Evolutionary conservation across 2,797 vertebrate genomes (phyloP).

Genomic region (Thamnophis elegans): DNA sequence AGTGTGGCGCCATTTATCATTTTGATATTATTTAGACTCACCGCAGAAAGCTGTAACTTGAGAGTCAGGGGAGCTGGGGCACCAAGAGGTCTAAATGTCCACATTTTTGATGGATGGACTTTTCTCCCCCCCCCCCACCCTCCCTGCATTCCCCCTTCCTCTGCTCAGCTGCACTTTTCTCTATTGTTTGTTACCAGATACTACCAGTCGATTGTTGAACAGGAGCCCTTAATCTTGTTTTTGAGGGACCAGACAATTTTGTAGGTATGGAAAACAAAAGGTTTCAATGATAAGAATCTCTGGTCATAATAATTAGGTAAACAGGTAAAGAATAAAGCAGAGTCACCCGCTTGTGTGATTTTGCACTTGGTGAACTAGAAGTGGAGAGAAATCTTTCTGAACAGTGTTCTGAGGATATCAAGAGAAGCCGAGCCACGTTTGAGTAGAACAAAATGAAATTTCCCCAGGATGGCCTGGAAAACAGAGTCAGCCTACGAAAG

Average conservation of each 20-base stretch:
- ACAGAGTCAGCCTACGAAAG: neutral
- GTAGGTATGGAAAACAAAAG: conserved; percentile 18
- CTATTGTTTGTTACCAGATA: conserved; percentile 88
- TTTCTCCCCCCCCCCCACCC: conserved; percentile 77
- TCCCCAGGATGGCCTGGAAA: neutral
- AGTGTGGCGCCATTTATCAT: conserved; percentile 96
- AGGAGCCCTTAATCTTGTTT: conserved; percentile 78
- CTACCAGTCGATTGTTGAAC: conserved; percentile 74
- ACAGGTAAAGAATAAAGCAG: neutral
- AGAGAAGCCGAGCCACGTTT: neutral
- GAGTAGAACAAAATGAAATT: neutral
- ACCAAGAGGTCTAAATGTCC: conserved; percentile 84
- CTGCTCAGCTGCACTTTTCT: neutral
- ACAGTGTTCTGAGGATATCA: neutral
- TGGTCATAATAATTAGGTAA: neutral
- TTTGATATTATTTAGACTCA: conserved; percentile 99
- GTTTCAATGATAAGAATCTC: neutral
- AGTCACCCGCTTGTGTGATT: neutral
- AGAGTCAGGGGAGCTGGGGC: conserved; percentile 89
- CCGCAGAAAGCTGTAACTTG: conserved; percentile 97
- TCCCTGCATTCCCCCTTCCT: neutral
- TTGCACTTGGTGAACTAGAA: neutral
- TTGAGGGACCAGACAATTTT: conserved; percentile 50
- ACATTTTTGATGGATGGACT: conserved; percentile 88
- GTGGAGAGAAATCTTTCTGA: neutral